These are phyloP conservation scores for Strongylocentrotus purpuratus DNA, from an alignment of 35 echinoderm and acorn worm species.

Conservation along the genomic window DNA sequence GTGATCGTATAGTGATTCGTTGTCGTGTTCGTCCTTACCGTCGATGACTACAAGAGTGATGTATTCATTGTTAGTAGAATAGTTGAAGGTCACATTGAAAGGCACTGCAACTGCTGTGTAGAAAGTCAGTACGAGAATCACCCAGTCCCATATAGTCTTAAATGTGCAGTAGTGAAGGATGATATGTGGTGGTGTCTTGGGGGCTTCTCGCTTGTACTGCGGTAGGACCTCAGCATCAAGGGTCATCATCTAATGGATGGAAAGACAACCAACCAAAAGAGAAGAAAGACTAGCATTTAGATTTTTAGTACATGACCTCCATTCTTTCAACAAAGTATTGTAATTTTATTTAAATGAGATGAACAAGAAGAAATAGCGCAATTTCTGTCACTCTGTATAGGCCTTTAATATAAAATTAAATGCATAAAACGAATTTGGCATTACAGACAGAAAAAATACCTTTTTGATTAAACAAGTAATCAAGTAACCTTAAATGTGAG, in stretches of 20 bases:
- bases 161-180: conserved; percentile 97
- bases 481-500: no score
- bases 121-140: conserved; percentile 88
- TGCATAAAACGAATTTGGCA: no score
- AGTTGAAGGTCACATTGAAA: conserved; percentile 92
- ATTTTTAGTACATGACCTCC: no score
- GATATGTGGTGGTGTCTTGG: conserved; percentile 97
- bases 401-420: no score
- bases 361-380: no score
- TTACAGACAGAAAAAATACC: no score
- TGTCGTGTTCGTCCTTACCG: neutral
- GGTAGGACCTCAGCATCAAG: conserved; percentile 94
- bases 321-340: no score
- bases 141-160: conserved; percentile 97
- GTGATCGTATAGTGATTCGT: neutral
- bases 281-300: neutral
- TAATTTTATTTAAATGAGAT: no score
- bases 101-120: conserved; percentile 98
- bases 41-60: conserved; percentile 88
- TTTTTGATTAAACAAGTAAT: no score
- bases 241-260: conserved; percentile 79
- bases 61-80: conserved; percentile 69
- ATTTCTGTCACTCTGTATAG: no score
- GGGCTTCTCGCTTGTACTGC: conserved; percentile 95
- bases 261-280: neutral